These are phyloP conservation scores for Nettapus auritus DNA, from an alignment of 2,113 vertebrate species.

Conservation along the genomic window DNA sequence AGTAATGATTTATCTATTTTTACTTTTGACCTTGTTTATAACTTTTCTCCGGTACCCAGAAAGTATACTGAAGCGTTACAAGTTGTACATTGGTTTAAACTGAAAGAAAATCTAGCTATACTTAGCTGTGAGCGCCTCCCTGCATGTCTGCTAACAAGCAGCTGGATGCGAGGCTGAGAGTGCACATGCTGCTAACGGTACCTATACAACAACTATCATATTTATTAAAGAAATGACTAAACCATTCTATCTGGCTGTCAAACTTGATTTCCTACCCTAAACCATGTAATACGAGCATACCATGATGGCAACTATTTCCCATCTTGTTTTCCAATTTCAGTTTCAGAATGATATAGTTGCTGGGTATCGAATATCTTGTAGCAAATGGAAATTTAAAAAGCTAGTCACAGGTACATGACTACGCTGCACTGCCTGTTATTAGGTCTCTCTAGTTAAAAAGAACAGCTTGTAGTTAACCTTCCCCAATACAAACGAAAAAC, in stretches of 20 bases:
- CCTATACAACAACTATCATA: background rate
- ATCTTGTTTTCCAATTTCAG: background rate
- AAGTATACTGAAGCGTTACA: background rate
- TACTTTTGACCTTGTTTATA: background rate
- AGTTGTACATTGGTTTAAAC: background rate
- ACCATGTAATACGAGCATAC: background rate
- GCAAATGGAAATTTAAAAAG: background rate
- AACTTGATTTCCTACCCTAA: background rate
- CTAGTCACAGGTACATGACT: background rate
- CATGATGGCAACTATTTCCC: background rate
- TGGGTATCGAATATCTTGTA: background rate
- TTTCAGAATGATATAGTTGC: background rate
- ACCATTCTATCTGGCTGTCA: background rate
- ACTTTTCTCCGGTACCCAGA: background rate
- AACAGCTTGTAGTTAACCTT: background rate
- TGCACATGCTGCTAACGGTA: background rate
- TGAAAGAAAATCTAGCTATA: background rate
- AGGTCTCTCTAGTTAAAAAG: background rate
- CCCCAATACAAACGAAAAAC: background rate
- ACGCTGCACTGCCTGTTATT: background rate
- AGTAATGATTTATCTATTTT: background rate
- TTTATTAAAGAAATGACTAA: constrained; percentile 15
- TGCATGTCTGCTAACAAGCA: background rate
- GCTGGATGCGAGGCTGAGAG: background rate
- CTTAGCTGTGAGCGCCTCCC: background rate